Evolutionary conservation across 2,113 vertebrate species (phyloP).

Genomic region (Silurus meridionalis): DNA sequence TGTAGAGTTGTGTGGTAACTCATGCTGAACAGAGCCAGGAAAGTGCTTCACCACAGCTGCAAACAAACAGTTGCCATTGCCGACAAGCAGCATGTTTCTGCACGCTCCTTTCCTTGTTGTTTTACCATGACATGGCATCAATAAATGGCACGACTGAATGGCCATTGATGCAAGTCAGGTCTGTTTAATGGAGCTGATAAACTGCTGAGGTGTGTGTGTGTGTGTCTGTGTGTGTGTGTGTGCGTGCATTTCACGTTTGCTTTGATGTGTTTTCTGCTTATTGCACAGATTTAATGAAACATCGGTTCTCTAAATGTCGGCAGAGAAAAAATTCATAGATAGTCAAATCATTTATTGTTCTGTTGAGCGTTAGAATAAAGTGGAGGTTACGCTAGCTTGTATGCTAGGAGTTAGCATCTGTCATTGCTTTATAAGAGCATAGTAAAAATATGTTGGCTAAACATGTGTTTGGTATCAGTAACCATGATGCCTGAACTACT

Average conservation of each 20-base stretch:
- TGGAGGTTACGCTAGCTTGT: not conserved
- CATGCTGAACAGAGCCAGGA: not conserved
- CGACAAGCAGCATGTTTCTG: constrained; percentile 44
- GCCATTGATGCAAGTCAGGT: constrained; percentile 21
- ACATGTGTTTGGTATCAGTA: constrained; percentile 5
- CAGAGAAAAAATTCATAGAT: constrained; percentile 20
- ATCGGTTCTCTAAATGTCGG: constrained; percentile 34
- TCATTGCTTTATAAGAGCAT: not conserved
- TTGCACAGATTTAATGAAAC: constrained; percentile 28
- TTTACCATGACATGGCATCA: not conserved
- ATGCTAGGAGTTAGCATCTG: not conserved
- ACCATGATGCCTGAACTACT: constrained; percentile 24
- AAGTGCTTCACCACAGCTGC: constrained; percentile 14
- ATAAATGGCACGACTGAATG: not conserved
- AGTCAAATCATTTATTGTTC: constrained; percentile 33
- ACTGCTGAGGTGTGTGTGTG: constrained; percentile 21
- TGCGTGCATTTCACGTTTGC: constrained; percentile 19
- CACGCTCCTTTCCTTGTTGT: constrained; percentile 23
- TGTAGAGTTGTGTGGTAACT: constrained; percentile 32
- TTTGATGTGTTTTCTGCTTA: constrained; percentile 20
- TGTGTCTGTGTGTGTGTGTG: not conserved
- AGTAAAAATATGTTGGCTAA: not conserved
- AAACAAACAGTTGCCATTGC: constrained; percentile 34
- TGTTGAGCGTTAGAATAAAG: not conserved
- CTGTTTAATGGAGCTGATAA: constrained; percentile 39